These are phyloP conservation scores for Galbula dea DNA, from an alignment of 2,113 vertebrate species.

Conservation along the genomic window DNA sequence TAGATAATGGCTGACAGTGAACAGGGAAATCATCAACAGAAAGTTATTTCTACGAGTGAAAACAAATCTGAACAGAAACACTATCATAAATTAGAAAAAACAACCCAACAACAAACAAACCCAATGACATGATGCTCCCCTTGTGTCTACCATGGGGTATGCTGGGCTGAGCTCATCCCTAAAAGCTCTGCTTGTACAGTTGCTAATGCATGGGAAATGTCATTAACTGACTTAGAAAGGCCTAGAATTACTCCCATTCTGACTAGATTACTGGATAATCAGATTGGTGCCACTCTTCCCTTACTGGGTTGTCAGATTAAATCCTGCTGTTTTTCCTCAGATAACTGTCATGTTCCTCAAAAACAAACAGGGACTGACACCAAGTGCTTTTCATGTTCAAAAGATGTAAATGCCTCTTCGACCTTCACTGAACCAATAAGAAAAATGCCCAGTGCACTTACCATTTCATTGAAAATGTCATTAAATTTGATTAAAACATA, in stretches of 20 bases:
- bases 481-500: slow-evolving; percentile 52
- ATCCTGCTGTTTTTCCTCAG: slow-evolving; percentile 75
- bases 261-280: slow-evolving; percentile 92
- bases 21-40: neutral
- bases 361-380: slow-evolving; percentile 67
- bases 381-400: slow-evolving; percentile 14
- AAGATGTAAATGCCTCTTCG: slow-evolving; percentile 42
- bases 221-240: slow-evolving; percentile 86
- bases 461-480: slow-evolving; percentile 50
- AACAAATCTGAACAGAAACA: neutral
- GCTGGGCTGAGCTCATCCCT: slow-evolving; percentile 58
- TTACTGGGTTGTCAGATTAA: slow-evolving; percentile 78
- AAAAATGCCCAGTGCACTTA: slow-evolving; percentile 33
- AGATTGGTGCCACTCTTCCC: slow-evolving; percentile 88
- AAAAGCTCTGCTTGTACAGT: slow-evolving; percentile 76
- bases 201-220: slow-evolving; percentile 87
- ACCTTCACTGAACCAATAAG: neutral
- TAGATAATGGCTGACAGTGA: neutral
- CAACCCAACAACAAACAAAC: neutral
- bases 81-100: neutral
- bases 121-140: neutral
- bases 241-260: slow-evolving; percentile 88
- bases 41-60: neutral
- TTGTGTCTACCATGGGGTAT: neutral
- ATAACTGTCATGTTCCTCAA: slow-evolving; percentile 70